Evolutionary conservation across 2,797 vertebrate genomes (phyloP).

Genomic region (Amblyopsis hoosieri): DNA sequence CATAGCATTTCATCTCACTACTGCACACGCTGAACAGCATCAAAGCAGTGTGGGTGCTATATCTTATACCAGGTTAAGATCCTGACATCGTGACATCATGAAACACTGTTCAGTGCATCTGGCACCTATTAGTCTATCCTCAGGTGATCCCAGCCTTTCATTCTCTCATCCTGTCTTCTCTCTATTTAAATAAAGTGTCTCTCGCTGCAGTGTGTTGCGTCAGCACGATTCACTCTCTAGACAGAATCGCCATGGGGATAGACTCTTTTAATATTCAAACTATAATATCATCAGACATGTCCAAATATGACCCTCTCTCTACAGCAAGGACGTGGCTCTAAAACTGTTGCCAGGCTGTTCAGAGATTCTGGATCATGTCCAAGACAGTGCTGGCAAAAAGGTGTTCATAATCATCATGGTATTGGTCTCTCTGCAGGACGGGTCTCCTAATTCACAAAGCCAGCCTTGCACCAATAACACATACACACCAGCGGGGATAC

Average conservation of each 20-base stretch:
- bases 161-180: conserved; percentile 17
- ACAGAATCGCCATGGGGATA: conserved; percentile 41
- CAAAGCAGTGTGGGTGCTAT: not conserved
- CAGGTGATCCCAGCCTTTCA: conserved; percentile 48
- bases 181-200: conserved; percentile 13
- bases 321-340: not conserved
- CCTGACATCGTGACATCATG: not conserved
- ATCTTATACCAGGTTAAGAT: conserved; percentile 7
- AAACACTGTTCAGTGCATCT: conserved; percentile 19
- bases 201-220: conserved; percentile 66
- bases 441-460: no score
- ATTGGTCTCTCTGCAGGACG: no score
- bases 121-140: conserved; percentile 36
- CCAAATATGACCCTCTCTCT: conserved; percentile 14
- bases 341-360: not conserved
- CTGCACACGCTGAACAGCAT: not conserved
- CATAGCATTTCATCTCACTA: conserved; percentile 6
- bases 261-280: conserved; percentile 39
- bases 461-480: no score
- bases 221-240: conserved; percentile 65
- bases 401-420: no score
- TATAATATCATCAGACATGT: conserved; percentile 34
- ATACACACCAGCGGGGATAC: no score
- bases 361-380: no score
- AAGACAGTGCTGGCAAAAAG: no score